Evolutionary conservation across 2,113 vertebrate species (phyloP).

Genomic region (Gymnobelideus leadbeateri): DNA sequence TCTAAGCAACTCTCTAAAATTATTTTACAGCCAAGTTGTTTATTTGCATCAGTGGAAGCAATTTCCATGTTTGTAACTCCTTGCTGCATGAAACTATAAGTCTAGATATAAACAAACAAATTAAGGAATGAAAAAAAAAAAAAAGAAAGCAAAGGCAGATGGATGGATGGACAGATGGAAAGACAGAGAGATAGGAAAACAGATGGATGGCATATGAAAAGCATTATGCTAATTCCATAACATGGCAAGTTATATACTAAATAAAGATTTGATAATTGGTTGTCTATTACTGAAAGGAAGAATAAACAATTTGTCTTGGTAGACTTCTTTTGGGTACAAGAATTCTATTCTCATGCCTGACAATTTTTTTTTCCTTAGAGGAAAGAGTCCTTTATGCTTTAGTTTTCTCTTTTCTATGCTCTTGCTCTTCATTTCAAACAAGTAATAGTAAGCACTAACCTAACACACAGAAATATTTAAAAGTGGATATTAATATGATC

Average conservation of each 20-base stretch:
- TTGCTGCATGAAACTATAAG: neutral
- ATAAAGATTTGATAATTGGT: neutral
- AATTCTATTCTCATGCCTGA: neutral
- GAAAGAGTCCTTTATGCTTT: neutral
- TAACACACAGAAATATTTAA: neutral
- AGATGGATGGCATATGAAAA: neutral
- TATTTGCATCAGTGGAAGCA: neutral
- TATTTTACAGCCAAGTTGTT: neutral
- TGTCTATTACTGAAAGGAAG: neutral
- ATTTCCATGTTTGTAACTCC: neutral
- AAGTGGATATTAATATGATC: neutral
- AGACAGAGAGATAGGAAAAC: neutral
- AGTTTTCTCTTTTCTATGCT: neutral
- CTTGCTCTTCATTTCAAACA: neutral
- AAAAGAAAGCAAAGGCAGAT: neutral
- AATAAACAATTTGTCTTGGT: neutral
- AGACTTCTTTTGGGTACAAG: neutral
- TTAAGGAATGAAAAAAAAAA: neutral
- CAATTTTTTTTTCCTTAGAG: neutral
- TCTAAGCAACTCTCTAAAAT: neutral
- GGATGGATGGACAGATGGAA: neutral
- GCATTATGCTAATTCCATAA: neutral
- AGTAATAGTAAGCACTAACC: neutral
- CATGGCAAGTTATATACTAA: neutral
- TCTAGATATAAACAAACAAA: neutral